Conservation (phyloP, 2,797 vertebrate genomes). For the Notolabrus celidotus region DNA sequence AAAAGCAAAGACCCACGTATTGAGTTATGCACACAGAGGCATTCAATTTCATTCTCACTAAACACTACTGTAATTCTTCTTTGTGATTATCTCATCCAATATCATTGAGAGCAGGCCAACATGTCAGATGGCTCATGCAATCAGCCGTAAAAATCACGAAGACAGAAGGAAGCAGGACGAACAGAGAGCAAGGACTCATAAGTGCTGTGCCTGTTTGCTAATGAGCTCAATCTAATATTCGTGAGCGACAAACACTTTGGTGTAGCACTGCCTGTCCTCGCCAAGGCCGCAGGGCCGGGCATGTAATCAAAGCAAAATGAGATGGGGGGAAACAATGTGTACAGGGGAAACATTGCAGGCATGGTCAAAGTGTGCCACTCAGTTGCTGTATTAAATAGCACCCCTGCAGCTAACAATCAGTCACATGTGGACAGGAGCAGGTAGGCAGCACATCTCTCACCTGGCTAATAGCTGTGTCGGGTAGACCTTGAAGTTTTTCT, state of each 20-base stretch:
- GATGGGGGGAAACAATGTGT: slow-evolving; percentile 15
- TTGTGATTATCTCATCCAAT: slow-evolving; percentile 16
- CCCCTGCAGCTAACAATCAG: slow-evolving; percentile 39
- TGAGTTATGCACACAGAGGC: slow-evolving; percentile 46
- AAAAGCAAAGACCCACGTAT: slow-evolving; percentile 2
- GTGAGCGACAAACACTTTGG: slow-evolving; percentile 11
- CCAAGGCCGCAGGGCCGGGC: slow-evolving; percentile 16
- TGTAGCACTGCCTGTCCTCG: slow-evolving; percentile 16
- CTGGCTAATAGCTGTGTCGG: slow-evolving; percentile 27
- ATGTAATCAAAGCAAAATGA: slow-evolving; percentile 46
- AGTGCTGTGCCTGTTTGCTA: slow-evolving; percentile 35
- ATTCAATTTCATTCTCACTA: slow-evolving; percentile 59
- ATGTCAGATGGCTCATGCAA: slow-evolving; percentile 26
- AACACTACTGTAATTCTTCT: slow-evolving; percentile 35
- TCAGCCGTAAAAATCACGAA: slow-evolving; percentile 31
- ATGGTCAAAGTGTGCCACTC: slow-evolving; percentile 28
- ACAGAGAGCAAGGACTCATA: slow-evolving; percentile 1
- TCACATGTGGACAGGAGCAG: slow-evolving; percentile 30
- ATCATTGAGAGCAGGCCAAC: neutral
- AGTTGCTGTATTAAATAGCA: slow-evolving; percentile 28
- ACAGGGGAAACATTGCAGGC: slow-evolving; percentile 12
- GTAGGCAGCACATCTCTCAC: slow-evolving; percentile 30
- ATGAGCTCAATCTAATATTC: slow-evolving; percentile 41
- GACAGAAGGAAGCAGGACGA: slow-evolving; percentile 17
- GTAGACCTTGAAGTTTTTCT: slow-evolving; percentile 8